Conservation (phyloP, 2,888 invertebrate genomes). For the Lasius platythorax region DNA sequence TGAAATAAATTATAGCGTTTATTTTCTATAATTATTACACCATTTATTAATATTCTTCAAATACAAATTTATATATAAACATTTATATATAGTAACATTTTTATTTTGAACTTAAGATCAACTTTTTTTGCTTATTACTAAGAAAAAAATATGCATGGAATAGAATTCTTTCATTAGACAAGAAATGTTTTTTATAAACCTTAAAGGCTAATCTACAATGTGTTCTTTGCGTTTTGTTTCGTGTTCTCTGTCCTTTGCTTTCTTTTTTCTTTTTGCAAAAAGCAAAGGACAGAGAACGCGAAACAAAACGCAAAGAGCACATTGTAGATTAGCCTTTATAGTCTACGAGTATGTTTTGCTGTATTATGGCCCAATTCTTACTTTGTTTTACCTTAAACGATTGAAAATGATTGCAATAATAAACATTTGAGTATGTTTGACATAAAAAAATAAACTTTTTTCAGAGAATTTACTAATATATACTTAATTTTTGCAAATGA, state of each 20-base stretch:
- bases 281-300: no score
- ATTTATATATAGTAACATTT: no score
- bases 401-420: neutral
- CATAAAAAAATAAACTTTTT: slow-evolving; percentile 1
- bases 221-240: no score
- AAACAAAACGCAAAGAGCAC: no score
- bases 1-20: no score
- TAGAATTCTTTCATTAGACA: neutral
- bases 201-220: no score
- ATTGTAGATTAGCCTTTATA: neutral
- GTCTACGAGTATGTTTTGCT: neutral
- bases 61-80: no score
- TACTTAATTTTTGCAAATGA: neutral
- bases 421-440: neutral
- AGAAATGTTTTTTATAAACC: neutral
- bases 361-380: neutral
- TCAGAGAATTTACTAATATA: neutral
- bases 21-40: no score
- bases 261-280: no score
- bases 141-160: neutral
- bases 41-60: no score
- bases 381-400: neutral
- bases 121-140: neutral
- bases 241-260: no score
- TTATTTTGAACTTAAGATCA: neutral